Percentiles rank a stretch among this genome's conserved stretches.
phyloP scores from a whole-genome alignment of 2,797 vertebrate genomes.

The Odontamblyopus rebecca region DNA sequence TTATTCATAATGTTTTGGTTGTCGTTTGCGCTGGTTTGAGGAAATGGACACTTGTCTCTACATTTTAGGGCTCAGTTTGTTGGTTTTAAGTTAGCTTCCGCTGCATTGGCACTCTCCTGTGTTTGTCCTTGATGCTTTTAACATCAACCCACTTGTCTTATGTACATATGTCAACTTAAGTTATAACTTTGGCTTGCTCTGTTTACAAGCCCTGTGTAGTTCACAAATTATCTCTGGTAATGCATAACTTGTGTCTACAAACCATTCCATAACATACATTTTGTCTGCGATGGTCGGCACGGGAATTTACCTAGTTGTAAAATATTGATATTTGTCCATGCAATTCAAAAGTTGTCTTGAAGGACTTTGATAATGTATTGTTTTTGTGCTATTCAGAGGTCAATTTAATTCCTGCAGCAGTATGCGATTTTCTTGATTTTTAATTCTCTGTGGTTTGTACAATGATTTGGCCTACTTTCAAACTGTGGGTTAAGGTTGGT shows the following conservation, averaged over 20 bases:
- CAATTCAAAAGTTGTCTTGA: conserved; percentile 47
- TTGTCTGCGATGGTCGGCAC: conserved; percentile 15
- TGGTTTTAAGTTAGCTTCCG: conserved; percentile 41
- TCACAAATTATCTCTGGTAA: conserved; percentile 29
- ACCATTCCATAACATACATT: conserved; percentile 54
- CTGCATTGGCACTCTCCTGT: conserved; percentile 51
- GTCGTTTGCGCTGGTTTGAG: neutral
- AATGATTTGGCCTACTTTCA: conserved; percentile 51
- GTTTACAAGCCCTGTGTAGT: conserved; percentile 48
- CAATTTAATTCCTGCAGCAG: conserved; percentile 58
- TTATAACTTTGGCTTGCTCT: conserved; percentile 35
- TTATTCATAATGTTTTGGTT: neutral
- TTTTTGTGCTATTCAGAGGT: conserved; percentile 46
- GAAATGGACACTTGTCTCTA: conserved; percentile 32
- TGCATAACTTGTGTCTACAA: conserved; percentile 57
- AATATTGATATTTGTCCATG: conserved; percentile 31
- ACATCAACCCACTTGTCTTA: conserved; percentile 42
- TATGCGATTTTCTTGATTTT: conserved; percentile 53
- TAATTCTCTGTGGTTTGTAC: conserved; percentile 24
- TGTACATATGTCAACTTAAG: conserved; percentile 46
- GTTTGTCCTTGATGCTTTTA: conserved; percentile 49
- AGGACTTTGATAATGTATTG: conserved; percentile 58
- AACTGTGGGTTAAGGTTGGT: conserved; percentile 36
- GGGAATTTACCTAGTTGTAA: conserved; percentile 35
- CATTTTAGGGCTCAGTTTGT: conserved; percentile 39